Evolutionary conservation across 2,113 vertebrate genomes (phyloP).

Genomic region (Felis catus): DNA sequence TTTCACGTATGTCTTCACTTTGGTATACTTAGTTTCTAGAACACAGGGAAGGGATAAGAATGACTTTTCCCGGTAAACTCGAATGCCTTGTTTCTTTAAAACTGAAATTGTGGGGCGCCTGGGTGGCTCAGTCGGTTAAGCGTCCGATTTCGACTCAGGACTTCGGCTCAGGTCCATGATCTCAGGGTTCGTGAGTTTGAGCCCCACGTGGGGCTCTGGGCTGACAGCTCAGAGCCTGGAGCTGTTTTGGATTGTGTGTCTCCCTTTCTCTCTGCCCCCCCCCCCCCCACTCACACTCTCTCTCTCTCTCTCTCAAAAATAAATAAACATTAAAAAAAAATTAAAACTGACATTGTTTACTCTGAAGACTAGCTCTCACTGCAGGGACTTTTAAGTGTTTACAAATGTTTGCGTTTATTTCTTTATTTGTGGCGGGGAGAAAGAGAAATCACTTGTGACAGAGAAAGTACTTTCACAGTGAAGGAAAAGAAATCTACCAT

Average conservation of each 20-base stretch:
- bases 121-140: no score
- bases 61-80: neutral
- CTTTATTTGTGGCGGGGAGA: neutral
- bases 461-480: neutral
- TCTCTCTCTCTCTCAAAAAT: no score
- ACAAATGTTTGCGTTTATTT: constrained; percentile 10
- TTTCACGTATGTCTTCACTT: neutral
- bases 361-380: neutral
- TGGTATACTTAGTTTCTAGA: neutral
- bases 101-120: neutral
- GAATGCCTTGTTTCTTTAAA: constrained; percentile 8
- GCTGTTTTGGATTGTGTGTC: no score
- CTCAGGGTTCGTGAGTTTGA: no score
- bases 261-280: no score
- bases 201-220: no score
- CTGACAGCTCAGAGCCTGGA: no score
- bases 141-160: no score
- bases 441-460: neutral
- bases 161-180: no score
- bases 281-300: no score
- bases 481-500: constrained; percentile 17
- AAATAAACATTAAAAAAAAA: no score
- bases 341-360: neutral
- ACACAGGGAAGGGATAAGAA: neutral
- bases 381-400: neutral